Conservation (phyloP, 2,888 invertebrate species). For the Chloromyia formosa region DNA sequence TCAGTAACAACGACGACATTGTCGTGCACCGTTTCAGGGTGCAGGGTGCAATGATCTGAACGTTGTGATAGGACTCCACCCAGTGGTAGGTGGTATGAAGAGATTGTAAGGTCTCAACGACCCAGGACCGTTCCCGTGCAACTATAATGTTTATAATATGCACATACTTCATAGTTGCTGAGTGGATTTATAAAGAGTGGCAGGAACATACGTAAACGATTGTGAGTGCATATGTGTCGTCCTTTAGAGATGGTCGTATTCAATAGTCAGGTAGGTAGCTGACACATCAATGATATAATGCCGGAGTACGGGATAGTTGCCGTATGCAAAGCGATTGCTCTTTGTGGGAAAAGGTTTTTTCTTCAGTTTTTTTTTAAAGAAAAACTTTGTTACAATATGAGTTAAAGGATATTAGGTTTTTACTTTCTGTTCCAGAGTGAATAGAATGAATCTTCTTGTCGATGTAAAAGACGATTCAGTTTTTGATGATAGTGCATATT, state of each 20-base stretch:
- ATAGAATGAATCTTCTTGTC: too few species aligned
- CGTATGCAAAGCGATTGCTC: background rate
- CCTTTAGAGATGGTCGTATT: background rate
- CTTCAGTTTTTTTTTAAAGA: background rate
- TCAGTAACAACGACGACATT: too few species aligned
- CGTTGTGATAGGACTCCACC: background rate
- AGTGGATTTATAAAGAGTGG: constrained; percentile 27
- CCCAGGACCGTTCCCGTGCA: background rate
- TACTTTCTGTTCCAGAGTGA: too few species aligned
- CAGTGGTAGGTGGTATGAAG: too few species aligned
- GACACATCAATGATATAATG: constrained; percentile 6
- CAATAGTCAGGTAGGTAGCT: background rate
- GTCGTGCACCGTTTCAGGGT: background rate
- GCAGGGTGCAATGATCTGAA: constrained; percentile 2
- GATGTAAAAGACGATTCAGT: too few species aligned
- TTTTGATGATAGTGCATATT: too few species aligned
- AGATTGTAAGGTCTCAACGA: too few species aligned
- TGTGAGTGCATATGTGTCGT: constrained; percentile 11
- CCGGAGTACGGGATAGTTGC: background rate
- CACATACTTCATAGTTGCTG: background rate
- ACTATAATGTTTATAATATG: background rate
- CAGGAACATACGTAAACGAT: constrained; percentile 20
- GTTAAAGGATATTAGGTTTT: too few species aligned
- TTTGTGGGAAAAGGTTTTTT: background rate
- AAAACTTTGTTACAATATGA: background rate